Evolutionary conservation across 1,140 invertebrate genomes (phyloP), one percentile per base, ranked within the genome.

Genomic region (Babylonia areolata): DNA sequence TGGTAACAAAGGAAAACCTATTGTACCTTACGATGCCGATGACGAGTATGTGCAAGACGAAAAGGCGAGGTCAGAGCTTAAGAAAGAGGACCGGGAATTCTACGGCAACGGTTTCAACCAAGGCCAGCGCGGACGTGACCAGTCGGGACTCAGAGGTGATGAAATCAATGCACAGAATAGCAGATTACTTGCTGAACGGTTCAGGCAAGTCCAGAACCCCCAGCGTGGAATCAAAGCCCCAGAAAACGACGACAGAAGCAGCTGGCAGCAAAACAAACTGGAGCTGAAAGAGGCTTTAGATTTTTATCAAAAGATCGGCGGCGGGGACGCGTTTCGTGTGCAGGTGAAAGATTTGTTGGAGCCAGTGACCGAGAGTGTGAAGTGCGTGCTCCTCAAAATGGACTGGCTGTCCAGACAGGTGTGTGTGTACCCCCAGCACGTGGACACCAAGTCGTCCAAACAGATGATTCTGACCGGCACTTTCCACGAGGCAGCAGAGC

Each of bases 401-500:
- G 5, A 33, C 6, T 33, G 0, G 37, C 17, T 40, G 37, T 54
- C n/a, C 3, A 35, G 58, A 9, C 31, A 39, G 11, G 35, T 86
- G n/a, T 86, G 85, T 31, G 51, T 86, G 33, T 42, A 86, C 64
- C n/a, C 54, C 46, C 64, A 17, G 0, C 3, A n/a, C 28, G n/a
- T 33, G 31, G 85, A 86, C 77, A 81, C 75, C 3, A n/a, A 33
- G 17, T 28, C 40, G 15, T 86, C 85, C 37, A 78, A 3, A 40
- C 28, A 35, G n/a, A 12, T 86, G 23, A 51, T 54, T 71, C 37
- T 2, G n/a, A 23, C 31, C 2, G 80, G 80, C 2, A 42, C 35
- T 6, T 86, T 35, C 51, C 58, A 64, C 58, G 78, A 86, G 42
- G 28, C 39, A 2, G 0, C 73, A 71, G 46, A 77, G n/a, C 80